Conservation (phyloP, 2,797 vertebrate genomes). For the Carapus acus region DNA sequence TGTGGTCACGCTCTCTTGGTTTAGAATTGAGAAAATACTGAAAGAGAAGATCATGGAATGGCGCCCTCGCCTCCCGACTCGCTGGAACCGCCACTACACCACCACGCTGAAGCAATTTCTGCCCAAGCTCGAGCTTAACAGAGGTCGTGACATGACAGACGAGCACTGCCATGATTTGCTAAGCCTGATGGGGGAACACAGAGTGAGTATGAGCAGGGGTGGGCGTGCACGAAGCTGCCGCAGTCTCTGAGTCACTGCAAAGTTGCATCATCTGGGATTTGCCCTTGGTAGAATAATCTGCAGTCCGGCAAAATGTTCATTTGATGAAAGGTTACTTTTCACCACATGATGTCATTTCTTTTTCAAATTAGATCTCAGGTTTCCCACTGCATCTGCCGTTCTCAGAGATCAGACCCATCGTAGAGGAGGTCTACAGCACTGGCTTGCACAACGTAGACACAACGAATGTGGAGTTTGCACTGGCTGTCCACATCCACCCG, state of each 20-base stretch:
- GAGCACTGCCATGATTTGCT: slow-evolving; percentile 85
- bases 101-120: slow-evolving; percentile 85
- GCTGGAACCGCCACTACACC: slow-evolving; percentile 94
- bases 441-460: slow-evolving; percentile 85
- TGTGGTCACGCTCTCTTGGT: no score
- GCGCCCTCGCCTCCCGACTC: slow-evolving; percentile 88
- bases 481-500: slow-evolving; percentile 90
- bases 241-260: slow-evolving; percentile 2
- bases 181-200: slow-evolving; percentile 87
- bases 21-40: slow-evolving; percentile 93
- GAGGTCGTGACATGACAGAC: slow-evolving; percentile 78
- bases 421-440: slow-evolving; percentile 90
- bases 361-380: slow-evolving; percentile 80
- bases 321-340: no score
- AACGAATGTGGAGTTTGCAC: slow-evolving; percentile 86
- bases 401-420: slow-evolving; percentile 83
- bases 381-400: slow-evolving; percentile 92
- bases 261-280: slow-evolving; percentile 2
- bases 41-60: slow-evolving; percentile 97
- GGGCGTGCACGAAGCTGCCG: background rate
- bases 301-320: background rate
- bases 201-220: slow-evolving; percentile 66
- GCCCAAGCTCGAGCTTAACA: slow-evolving; percentile 82
- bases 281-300: background rate
- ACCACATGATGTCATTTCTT: background rate